Conservation (phyloP, 1,140 invertebrate species). For the roundworm (Caenorhabditis elegans) region DNA sequence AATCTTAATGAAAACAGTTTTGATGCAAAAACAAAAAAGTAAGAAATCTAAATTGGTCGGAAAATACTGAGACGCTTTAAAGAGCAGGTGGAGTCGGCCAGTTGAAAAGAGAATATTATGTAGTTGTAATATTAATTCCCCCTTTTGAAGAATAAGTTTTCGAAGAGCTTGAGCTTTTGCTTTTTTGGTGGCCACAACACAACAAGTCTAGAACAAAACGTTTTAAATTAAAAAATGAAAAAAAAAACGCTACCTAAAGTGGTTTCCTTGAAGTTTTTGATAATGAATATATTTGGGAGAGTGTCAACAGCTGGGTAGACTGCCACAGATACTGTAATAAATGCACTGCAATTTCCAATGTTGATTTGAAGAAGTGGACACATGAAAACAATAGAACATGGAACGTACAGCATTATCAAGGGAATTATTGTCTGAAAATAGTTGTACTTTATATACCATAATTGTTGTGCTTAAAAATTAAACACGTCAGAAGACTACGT, state of each 20-base stretch:
- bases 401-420: neutral
- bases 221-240: neutral
- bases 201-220: neutral
- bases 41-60: neutral
- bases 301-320: neutral
- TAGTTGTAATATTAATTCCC: neutral
- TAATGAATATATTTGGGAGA: neutral
- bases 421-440: neutral
- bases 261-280: neutral
- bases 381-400: neutral
- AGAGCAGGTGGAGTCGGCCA: neutral
- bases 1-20: neutral
- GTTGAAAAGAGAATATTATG: neutral
- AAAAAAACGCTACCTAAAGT: neutral
- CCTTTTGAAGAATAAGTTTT: neutral
- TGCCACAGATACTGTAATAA: neutral
- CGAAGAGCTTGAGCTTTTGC: neutral
- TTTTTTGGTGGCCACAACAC: neutral
- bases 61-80: no score
- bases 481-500: no score
- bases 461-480: neutral
- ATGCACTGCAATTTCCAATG: neutral
- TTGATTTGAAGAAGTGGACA: neutral
- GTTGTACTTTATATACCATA: neutral
- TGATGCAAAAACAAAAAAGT: neutral